Conservation (phyloP, 2,888 invertebrate species). For the Teleogryllus oceanicus region DNA sequence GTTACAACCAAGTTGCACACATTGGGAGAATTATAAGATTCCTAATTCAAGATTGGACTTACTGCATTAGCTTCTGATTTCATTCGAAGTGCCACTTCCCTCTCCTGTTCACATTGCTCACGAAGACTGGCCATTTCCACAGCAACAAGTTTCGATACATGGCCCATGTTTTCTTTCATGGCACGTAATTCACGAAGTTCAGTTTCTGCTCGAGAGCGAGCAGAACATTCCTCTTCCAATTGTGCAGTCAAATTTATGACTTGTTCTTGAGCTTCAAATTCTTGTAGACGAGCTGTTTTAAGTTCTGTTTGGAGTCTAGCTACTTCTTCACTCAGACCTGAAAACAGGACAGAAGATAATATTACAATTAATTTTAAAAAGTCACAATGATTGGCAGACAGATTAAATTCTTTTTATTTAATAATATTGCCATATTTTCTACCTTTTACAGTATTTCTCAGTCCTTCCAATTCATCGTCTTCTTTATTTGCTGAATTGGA, state of each 20-base stretch:
- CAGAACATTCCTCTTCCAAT: conserved; percentile 53
- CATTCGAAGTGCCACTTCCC: conserved; percentile 53
- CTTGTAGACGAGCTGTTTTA: conserved; percentile 60
- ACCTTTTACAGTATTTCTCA: conserved; percentile 61
- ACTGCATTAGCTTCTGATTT: conserved; percentile 49
- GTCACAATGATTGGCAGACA: neutral
- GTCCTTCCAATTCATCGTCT: conserved; percentile 62
- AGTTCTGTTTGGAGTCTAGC: conserved; percentile 65
- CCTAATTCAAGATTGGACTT: conserved; percentile 32
- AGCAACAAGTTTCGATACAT: conserved; percentile 63
- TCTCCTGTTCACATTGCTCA: conserved; percentile 59
- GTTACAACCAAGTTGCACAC: neutral
- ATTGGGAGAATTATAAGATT: neutral
- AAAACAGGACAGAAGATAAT: neutral
- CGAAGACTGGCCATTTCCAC: conserved; percentile 62
- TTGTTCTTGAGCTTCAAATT: conserved; percentile 69
- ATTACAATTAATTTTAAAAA: neutral
- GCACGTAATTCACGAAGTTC: conserved; percentile 46
- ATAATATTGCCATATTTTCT: conserved; percentile 22
- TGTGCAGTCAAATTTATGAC: conserved; percentile 53
- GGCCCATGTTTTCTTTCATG: conserved; percentile 59
- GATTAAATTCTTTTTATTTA: neutral
- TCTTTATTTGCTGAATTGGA: conserved; percentile 56
- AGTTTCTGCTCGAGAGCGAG: conserved; percentile 35
- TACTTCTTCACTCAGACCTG: conserved; percentile 56